Evolutionary conservation across 2,113 vertebrate genomes (phyloP).

Genomic region (Hemiscyllium ocellatum): DNA sequence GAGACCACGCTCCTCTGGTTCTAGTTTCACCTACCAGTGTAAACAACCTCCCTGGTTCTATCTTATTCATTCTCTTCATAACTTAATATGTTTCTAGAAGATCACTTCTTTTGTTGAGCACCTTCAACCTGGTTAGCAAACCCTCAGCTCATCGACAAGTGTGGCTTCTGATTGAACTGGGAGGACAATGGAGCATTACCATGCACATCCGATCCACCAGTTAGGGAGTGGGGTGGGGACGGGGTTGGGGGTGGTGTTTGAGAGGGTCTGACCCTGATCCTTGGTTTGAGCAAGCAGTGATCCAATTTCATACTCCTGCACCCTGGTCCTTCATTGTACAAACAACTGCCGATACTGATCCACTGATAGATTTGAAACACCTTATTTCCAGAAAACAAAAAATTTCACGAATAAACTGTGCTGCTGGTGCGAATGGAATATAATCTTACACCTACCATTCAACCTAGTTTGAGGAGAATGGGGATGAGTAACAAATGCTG

Average conservation of each 20-base stretch:
- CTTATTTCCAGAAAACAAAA: not conserved
- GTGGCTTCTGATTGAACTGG: too few relatives aligned
- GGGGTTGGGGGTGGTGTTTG: too few relatives aligned
- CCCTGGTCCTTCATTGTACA: not conserved
- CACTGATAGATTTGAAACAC: not conserved
- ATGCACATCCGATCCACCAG: too few relatives aligned
- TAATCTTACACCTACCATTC: not conserved
- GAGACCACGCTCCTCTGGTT: too few relatives aligned
- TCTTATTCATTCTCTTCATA: too few relatives aligned
- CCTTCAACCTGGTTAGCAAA: not conserved
- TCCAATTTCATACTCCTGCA: not conserved
- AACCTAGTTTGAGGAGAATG: not conserved
- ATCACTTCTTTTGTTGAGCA: not conserved
- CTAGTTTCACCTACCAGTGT: too few relatives aligned
- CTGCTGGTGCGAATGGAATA: not conserved
- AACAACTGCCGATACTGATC: not conserved
- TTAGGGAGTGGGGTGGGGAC: too few relatives aligned
- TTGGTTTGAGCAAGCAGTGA: not conserved
- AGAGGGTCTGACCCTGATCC: not conserved
- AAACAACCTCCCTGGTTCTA: too few relatives aligned
- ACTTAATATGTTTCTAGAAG: too few relatives aligned
- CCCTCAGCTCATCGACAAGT: too few relatives aligned
- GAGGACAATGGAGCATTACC: not conserved
- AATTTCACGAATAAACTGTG: not conserved
- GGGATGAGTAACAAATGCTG: not conserved